phyloP scores from a whole-genome alignment of 2,888 invertebrate species.

The Perithous albicinctus region DNA sequence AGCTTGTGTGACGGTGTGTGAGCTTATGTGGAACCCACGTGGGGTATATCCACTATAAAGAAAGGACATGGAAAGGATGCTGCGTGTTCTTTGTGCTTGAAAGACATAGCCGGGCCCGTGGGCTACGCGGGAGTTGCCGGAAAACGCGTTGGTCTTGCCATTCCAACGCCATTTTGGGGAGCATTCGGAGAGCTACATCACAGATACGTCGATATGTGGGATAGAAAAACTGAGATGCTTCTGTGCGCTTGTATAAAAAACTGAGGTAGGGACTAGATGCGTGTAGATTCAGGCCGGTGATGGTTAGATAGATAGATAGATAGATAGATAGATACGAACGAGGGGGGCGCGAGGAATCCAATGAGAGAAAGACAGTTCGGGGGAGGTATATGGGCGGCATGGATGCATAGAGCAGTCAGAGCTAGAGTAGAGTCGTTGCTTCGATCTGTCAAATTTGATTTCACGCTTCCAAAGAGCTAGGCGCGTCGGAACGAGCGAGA shows the following conservation, averaged over 20 bases:
- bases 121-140: constrained; percentile 79
- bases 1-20: constrained; percentile 45
- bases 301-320: constrained; percentile 53
- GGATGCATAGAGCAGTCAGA: constrained; percentile 58
- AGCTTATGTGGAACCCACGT: constrained; percentile 31
- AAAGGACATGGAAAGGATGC: constrained; percentile 49
- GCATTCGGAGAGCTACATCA: constrained; percentile 40
- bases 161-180: constrained; percentile 77
- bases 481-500: constrained; percentile 62
- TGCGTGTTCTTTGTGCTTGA: constrained; percentile 32
- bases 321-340: constrained; percentile 54
- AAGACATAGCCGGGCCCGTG: constrained; percentile 72
- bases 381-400: constrained; percentile 54
- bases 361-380: constrained; percentile 48
- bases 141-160: constrained; percentile 68
- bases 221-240: constrained; percentile 46
- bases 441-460: constrained; percentile 84
- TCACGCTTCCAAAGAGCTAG: constrained; percentile 80
- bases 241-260: constrained; percentile 40
- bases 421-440: constrained; percentile 73
- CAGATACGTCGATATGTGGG: constrained; percentile 22
- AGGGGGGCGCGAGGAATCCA: constrained; percentile 54
- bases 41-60: constrained; percentile 18
- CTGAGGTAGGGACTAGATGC: constrained; percentile 45
- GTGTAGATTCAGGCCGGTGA: constrained; percentile 43